These are phyloP conservation scores for Steinernema hermaphroditum DNA, from an alignment of 2,888 invertebrate genomes.

Conservation along the genomic window DNA sequence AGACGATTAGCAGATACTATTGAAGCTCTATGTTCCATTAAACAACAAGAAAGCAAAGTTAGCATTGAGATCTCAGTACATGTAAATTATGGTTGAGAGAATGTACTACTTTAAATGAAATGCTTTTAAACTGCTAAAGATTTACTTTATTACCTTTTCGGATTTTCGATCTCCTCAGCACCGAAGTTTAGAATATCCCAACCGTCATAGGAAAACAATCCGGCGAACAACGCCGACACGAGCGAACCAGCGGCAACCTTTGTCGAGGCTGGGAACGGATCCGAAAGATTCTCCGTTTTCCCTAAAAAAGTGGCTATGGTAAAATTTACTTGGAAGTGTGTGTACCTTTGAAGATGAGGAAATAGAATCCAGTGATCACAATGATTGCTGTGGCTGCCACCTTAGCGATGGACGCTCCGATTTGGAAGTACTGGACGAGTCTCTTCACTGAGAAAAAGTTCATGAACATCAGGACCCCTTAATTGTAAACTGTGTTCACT, in stretches of 20 bases:
- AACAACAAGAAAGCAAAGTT: no score
- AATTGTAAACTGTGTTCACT: neutral
- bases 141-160: conserved; percentile 49
- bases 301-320: conserved; percentile 33
- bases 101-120: no score
- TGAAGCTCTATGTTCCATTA: no score
- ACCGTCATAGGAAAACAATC: conserved; percentile 55
- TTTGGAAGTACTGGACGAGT: conserved; percentile 61
- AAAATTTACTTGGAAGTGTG: neutral
- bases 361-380: conserved; percentile 57
- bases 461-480: conserved; percentile 58
- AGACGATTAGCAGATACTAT: no score
- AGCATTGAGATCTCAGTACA: no score
- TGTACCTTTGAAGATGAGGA: conserved; percentile 41
- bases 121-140: no score
- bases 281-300: conserved; percentile 36
- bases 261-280: conserved; percentile 44
- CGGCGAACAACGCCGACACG: conserved; percentile 60
- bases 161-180: conserved; percentile 62
- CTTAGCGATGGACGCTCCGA: conserved; percentile 61
- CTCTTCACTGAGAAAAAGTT: conserved; percentile 64
- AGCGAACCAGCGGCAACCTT: conserved; percentile 43
- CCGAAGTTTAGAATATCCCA: conserved; percentile 65
- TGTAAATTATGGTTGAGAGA: no score
- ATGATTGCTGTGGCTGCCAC: conserved; percentile 54